Percentiles rank a stretch among this genome's conserved stretches.
phyloP scores from a whole-genome alignment of 2,797 vertebrate genomes.

The Tokudaia muenninki region DNA sequence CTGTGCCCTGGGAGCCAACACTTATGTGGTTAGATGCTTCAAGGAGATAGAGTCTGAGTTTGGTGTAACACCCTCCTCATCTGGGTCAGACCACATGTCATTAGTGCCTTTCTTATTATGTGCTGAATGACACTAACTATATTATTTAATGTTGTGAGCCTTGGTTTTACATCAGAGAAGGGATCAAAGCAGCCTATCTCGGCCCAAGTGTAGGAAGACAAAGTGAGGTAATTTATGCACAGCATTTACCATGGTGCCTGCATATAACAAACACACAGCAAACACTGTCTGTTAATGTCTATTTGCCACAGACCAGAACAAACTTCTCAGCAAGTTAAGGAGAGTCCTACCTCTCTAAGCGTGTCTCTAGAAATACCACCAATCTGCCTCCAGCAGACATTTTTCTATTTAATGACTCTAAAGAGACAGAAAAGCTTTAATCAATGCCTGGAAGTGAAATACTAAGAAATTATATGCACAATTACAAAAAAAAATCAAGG shows the following conservation, averaged over 20 bases:
- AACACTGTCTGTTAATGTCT: slow-evolving; percentile 38
- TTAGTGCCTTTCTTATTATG: not conserved
- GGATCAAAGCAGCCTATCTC: not conserved
- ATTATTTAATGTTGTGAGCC: not conserved
- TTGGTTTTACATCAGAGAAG: slow-evolving; percentile 34
- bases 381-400: slow-evolving; percentile 83
- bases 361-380: slow-evolving; percentile 81
- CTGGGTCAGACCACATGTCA: not conserved
- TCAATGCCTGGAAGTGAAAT: slow-evolving; percentile 86
- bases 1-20: slow-evolving; percentile 9
- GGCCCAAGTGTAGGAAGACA: slow-evolving; percentile 2
- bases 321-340: slow-evolving; percentile 70
- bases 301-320: slow-evolving; percentile 59
- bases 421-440: slow-evolving; percentile 86
- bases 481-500: slow-evolving; percentile 84
- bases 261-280: slow-evolving; percentile 49
- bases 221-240: slow-evolving; percentile 23
- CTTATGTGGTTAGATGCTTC: not conserved
- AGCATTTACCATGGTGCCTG: slow-evolving; percentile 6
- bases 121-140: not conserved
- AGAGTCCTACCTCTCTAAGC: slow-evolving; percentile 66
- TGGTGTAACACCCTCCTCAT: not conserved
- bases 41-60: not conserved
- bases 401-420: slow-evolving; percentile 85
- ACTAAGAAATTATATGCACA: slow-evolving; percentile 82